phyloP scores from a whole-genome alignment of 2,113 vertebrate species.

The Odocoileus virginianus region DNA sequence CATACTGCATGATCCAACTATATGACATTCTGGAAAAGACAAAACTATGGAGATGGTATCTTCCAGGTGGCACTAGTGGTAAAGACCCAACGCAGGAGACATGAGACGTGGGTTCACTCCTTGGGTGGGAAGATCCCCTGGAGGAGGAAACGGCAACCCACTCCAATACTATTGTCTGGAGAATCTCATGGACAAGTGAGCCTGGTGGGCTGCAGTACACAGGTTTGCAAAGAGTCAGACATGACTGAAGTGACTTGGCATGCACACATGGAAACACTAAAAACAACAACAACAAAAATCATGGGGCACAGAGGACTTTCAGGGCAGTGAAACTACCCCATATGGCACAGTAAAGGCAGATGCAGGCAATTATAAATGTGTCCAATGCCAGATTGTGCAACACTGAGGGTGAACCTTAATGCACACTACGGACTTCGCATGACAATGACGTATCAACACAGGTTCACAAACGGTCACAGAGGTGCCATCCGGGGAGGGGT shows the following conservation, averaged over 20 bases:
- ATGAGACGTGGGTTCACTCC: neutral
- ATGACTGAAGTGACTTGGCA: neutral
- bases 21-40: neutral
- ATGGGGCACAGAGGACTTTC: neutral
- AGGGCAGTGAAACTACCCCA: neutral
- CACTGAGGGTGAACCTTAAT: neutral
- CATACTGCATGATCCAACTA: rapidly evolving
- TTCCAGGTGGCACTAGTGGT: neutral
- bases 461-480: neutral
- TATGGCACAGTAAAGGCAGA: rapidly evolving
- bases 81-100: neutral
- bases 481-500: rapidly evolving
- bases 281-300: neutral
- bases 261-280: neutral
- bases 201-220: neutral
- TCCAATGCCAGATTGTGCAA: rapidly evolving
- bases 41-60: neutral
- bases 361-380: rapidly evolving
- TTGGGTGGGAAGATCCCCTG: neutral
- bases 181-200: neutral
- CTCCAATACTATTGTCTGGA: neutral
- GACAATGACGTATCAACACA: rapidly evolving
- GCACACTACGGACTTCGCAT: rapidly evolving
- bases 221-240: neutral
- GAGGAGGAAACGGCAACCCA: neutral